These are phyloP conservation scores for Oscheius sp. DNA, from an alignment of 2,888 invertebrate species.

Conservation along the genomic window DNA sequence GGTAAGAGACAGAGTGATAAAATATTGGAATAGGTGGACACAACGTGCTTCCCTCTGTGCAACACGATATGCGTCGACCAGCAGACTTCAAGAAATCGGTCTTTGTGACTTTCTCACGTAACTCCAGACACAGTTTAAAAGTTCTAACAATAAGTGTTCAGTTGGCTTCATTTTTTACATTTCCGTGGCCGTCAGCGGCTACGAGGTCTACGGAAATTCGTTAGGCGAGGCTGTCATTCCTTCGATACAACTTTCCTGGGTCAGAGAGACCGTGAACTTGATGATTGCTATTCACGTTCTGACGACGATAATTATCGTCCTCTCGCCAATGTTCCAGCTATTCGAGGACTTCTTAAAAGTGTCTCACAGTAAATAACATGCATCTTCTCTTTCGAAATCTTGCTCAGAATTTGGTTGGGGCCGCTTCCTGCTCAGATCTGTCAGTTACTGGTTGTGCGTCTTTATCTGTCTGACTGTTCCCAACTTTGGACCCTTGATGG, in stretches of 20 bases:
- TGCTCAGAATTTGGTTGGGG: conserved; percentile 44
- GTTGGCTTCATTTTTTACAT: conserved; percentile 45
- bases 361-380: conserved; percentile 54
- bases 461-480: conserved; percentile 65
- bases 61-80: conserved; percentile 62
- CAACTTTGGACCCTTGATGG: conserved; percentile 66
- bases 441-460: conserved; percentile 59
- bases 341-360: conserved; percentile 63
- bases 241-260: conserved; percentile 49
- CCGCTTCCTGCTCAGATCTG: conserved; percentile 61
- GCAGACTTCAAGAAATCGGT: conserved; percentile 55
- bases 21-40: conserved; percentile 40
- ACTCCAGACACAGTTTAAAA: not conserved
- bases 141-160: conserved; percentile 1
- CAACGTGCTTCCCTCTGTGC: conserved; percentile 57
- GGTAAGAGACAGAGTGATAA: no score
- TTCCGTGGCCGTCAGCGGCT: conserved; percentile 43
- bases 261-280: conserved; percentile 61
- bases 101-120: conserved; percentile 49
- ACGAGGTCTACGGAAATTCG: conserved; percentile 44
- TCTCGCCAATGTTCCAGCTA: conserved; percentile 69
- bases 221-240: conserved; percentile 52
- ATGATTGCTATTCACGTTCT: conserved; percentile 72
- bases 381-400: not conserved
- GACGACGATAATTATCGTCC: conserved; percentile 64